Evolutionary conservation across 1,140 invertebrate genomes (phyloP), one percentile per base, ranked within the genome.

Genomic region (Cyphomyrmex costatus): DNA sequence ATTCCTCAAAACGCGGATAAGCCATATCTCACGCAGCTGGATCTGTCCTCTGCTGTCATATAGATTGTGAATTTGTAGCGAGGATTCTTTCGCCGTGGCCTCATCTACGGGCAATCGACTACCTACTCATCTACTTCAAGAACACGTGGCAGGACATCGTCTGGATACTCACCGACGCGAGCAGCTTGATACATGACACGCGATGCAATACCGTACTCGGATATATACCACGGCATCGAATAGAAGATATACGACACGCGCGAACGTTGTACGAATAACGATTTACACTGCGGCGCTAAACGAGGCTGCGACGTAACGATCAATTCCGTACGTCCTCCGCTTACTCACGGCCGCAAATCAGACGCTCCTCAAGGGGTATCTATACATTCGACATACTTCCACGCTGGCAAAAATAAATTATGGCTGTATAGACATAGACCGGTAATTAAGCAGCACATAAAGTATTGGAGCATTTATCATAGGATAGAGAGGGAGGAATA

Each of bases 61-160:
- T 60, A 74, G 49, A 84, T 80, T 73, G 46, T 61, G 65, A 76
- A 88, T 88, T 88, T 83, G 73, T 83, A 60, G 77, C 56, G 42
- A 53, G 27, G 49, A 74, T 66, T 73, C 78, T 78, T 88, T 85
- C 87, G 21, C 30, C 70, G 70, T 84, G 87, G 74, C 24, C 73
- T 68, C 61, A 83, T 66, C 84, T 65, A 66, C 36, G 70, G 46
- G 21, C 33, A 30, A 74, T 68, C 53, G 53, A 65, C 60, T 78
- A 70, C 60, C 46, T 66, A 49, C 85, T 70, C 78, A 10, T 80
- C 63, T 58, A 58, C 49, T 21, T n/a, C 16, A 14, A 68, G 68
- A 83, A 84, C 80, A 84, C 70, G 27, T 76, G 70, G 42, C 68
- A 56, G 70, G 53, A 84, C 70, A 58, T 74, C 79, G 56, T 61